phyloP scores from a whole-genome alignment of 2,797 vertebrate species.

The Microtus obscurus region DNA sequence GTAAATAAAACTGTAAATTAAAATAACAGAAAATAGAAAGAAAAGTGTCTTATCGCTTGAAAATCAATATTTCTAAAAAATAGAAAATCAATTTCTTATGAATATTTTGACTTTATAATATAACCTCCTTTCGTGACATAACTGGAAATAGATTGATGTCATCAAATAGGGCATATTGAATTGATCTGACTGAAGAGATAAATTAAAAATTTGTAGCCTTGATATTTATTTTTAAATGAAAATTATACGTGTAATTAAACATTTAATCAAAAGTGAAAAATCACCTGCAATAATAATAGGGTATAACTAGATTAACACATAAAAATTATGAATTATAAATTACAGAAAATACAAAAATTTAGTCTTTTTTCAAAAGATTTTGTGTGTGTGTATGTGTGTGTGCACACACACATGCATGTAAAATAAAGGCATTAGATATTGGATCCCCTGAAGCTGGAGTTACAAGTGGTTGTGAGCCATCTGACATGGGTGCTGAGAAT shows the following conservation, averaged over 20 bases:
- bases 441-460: not conserved
- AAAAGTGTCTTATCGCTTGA: not conserved
- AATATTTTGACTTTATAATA: slow-evolving; percentile 45
- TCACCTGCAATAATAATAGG: not conserved
- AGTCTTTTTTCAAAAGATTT: not conserved
- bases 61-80: slow-evolving; percentile 38
- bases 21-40: not conserved
- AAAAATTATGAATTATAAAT: not conserved
- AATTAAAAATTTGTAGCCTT: slow-evolving; percentile 2
- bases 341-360: not conserved
- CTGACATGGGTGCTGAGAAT: not conserved
- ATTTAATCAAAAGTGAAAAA: not conserved
- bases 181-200: not conserved
- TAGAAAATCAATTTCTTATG: slow-evolving; percentile 36
- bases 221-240: slow-evolving; percentile 44
- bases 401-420: not conserved
- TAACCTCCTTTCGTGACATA: slow-evolving; percentile 30
- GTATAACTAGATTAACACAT: not conserved
- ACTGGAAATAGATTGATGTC: slow-evolving; percentile 31
- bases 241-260: slow-evolving; percentile 32
- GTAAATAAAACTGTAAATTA: slow-evolving; percentile 52
- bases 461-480: too few relatives aligned
- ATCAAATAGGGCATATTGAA: not conserved
- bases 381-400: not conserved
- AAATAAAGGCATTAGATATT: too few relatives aligned